Evolutionary conservation across 2,113 vertebrate species (phyloP), one percentile per base, ranked within the genome.

Genomic region (Sorex fumeus): DNA sequence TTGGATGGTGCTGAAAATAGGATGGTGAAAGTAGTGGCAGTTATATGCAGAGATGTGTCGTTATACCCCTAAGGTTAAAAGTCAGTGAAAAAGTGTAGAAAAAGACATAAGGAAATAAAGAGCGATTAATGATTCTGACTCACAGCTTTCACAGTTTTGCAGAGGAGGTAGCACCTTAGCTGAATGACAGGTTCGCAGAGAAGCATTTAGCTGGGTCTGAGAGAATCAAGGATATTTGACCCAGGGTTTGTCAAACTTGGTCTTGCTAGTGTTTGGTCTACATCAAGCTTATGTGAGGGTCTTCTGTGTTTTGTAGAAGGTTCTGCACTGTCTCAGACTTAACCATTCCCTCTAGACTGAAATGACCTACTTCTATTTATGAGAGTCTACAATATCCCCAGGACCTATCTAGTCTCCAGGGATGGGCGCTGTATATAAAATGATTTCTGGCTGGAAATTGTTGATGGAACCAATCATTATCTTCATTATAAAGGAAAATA

Each of bases 261-360:
- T 11, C 28, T 62, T 45, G 34, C n/a, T 47, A 19, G 34, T 34
- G 10, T 66, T 79, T 12, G 53, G 18, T 69, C 34, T 25, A 9
- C 2, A 15, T 8, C 0, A 12, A 47, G 74, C 28, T 0, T 2
- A 57, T 5, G 12, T 15, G 69, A 23, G 13, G n/a, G n/a, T 7
- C 1, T 30, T 53, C 36, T 32, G 7, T 86, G 57, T 16, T 18
- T 40, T 76, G 7, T 4, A 27, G 28, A 43, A 23, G 12, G 8
- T 28, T 66, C 25, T 21, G 28, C 28, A 4, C 1, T 8, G 60
- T 18, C 25, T 83, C 43, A 2, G 40, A 40, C 2, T 0, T 10
- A 10, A 1, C 53, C 69, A 18, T 36, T 9, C 53, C 3, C 27
- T 53, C 21, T 72, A 8, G 36, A 53, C 30, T 9, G 12, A 8